Evolutionary conservation across 2,797 vertebrate species (phyloP).

Genomic region (Lepus townsendii): DNA sequence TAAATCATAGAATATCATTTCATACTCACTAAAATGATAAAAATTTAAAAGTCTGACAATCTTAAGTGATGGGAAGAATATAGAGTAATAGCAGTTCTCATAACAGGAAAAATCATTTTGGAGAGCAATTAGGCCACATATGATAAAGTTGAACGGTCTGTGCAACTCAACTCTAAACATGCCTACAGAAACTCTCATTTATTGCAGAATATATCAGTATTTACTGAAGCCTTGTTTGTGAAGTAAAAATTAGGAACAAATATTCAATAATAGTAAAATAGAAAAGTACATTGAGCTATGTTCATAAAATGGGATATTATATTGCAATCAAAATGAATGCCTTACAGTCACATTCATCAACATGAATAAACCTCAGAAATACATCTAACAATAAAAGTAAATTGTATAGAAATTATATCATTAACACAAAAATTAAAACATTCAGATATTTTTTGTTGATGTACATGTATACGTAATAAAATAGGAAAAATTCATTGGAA

Average conservation of each 20-base stretch:
- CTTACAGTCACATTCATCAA: not conserved
- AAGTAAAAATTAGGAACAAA: not conserved
- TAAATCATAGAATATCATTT: not conserved
- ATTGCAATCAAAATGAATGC: not conserved
- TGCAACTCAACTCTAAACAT: not conserved
- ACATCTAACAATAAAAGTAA: not conserved
- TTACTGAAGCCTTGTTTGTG: conserved; percentile 3
- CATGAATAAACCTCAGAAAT: not conserved
- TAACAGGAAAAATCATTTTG: not conserved
- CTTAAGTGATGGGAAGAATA: not conserved
- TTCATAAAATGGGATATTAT: conserved; percentile 28
- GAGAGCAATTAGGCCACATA: conserved; percentile 34
- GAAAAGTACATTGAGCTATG: not conserved
- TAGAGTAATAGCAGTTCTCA: not conserved
- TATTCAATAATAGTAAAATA: conserved; percentile 23
- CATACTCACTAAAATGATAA: not conserved
- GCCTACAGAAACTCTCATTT: not conserved
- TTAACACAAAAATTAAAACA: conserved; percentile 1
- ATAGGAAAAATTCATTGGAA: not conserved
- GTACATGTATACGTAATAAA: not conserved
- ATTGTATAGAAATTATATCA: not conserved
- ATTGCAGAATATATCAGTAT: not conserved
- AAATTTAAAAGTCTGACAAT: not conserved
- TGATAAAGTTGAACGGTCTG: not conserved
- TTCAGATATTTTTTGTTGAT: not conserved